Conservation (phyloP, 1,140 invertebrate genomes). For the Heliconius hewitsoni region DNA sequence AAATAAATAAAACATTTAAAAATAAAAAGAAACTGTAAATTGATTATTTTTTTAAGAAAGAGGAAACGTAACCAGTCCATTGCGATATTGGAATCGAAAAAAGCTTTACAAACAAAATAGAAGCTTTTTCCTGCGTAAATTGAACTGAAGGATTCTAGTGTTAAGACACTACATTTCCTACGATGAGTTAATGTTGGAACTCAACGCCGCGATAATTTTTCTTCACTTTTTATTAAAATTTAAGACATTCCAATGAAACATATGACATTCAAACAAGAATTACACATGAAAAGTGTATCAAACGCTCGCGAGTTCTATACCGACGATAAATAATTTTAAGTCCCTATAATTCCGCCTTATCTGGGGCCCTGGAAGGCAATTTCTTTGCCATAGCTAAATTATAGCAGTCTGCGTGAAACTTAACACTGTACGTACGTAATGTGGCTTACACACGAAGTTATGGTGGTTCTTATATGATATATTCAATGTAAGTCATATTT, state of each 20-base stretch:
- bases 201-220: too few species aligned
- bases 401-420: constrained; percentile 57
- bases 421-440: constrained; percentile 52
- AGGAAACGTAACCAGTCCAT: too few species aligned
- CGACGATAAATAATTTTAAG: constrained; percentile 61
- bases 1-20: too few species aligned
- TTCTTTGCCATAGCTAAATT: constrained; percentile 65
- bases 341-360: constrained; percentile 66
- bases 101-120: too few species aligned
- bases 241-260: not conserved
- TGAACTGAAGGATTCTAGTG: too few species aligned
- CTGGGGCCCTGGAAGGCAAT: constrained; percentile 45
- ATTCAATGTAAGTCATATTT: not conserved
- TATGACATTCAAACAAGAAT: not conserved
- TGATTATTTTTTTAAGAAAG: too few species aligned
- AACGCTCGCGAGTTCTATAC: constrained; percentile 28
- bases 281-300: constrained; percentile 29
- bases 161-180: too few species aligned
- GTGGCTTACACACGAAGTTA: constrained; percentile 46
- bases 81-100: too few species aligned
- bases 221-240: not conserved
- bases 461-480: not conserved
- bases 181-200: too few species aligned
- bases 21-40: too few species aligned
- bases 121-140: too few species aligned